Percentiles rank a stretch among this genome's conserved stretches.
Conservation (phyloP, 1,140 invertebrate genomes). For the Phortica variegata region DNA sequence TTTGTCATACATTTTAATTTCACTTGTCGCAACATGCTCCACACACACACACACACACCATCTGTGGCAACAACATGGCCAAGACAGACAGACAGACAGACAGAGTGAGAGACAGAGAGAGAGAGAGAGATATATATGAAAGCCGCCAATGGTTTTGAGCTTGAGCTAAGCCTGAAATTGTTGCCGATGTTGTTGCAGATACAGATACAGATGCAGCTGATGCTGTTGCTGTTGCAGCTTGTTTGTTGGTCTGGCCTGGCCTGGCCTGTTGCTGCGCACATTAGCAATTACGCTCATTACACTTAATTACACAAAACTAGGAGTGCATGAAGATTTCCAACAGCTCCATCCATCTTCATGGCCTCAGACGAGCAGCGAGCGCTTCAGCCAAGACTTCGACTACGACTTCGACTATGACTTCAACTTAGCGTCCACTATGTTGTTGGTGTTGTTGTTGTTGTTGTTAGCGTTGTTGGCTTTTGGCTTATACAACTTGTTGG, state of each 20-base stretch:
- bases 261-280: conserved; percentile 31
- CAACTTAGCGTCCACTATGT: neutral
- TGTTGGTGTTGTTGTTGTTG: conserved; percentile 8
- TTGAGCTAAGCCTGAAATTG: no score
- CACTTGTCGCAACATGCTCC: conserved; percentile 35
- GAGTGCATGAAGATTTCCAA: conserved; percentile 54
- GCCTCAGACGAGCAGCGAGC: conserved; percentile 11
- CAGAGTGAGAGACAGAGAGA: no score
- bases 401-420: conserved; percentile 14
- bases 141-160: conserved; percentile 8
- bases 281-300: conserved; percentile 57
- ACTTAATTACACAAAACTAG: conserved; percentile 57
- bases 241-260: no score
- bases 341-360: conserved; percentile 21
- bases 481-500: no score
- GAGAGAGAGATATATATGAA: neutral
- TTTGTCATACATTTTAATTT: conserved; percentile 58
- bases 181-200: no score
- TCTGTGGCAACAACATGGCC: neutral
- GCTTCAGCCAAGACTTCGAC: conserved; percentile 1
- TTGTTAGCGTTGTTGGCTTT: conserved; percentile 20
- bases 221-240: conserved; percentile 30
- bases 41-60: neutral
- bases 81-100: neutral
- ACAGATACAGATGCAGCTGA: no score